phyloP scores from a whole-genome alignment of 1,140 invertebrate species.

The Luehdorfia chinensis region DNA sequence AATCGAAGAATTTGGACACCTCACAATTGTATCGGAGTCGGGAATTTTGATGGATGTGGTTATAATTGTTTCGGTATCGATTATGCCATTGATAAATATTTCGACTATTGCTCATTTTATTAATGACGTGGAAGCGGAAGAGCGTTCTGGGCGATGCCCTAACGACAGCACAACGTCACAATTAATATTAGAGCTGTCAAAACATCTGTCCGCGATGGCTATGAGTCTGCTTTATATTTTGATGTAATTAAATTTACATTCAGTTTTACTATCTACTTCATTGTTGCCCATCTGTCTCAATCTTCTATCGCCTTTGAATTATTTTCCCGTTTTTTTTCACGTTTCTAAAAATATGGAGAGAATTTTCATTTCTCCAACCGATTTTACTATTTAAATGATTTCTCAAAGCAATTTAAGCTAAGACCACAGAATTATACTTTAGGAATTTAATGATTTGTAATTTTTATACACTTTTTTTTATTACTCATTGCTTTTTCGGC shows the following conservation, averaged over 20 bases:
- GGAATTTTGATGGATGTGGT: conserved; percentile 75
- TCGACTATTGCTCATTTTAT: conserved; percentile 76
- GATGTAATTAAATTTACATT: conserved; percentile 54
- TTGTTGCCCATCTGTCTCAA: conserved; percentile 12
- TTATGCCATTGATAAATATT: conserved; percentile 77
- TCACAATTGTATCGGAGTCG: conserved; percentile 45
- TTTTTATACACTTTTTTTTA: too few relatives aligned
- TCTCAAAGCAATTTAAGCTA: too few relatives aligned
- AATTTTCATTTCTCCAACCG: too few relatives aligned
- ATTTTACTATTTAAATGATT: too few relatives aligned
- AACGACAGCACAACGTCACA: conserved; percentile 70
- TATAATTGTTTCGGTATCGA: conserved; percentile 78
- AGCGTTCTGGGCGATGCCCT: conserved; percentile 56
- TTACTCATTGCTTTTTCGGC: too few relatives aligned
- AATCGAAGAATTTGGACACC: conserved; percentile 41
- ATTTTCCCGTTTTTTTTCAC: too few relatives aligned
- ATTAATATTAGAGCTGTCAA: conserved; percentile 72
- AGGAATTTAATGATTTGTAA: too few relatives aligned
- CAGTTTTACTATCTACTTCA: conserved; percentile 24
- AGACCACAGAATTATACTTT: too few relatives aligned
- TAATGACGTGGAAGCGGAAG: conserved; percentile 74
- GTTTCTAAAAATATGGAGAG: too few relatives aligned
- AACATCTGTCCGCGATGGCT: conserved; percentile 65
- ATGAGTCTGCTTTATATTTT: conserved; percentile 44
- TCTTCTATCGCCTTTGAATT: conserved; percentile 1